These are phyloP conservation scores for Poecile atricapillus DNA, from an alignment of 2,113 vertebrate species.

Conservation along the genomic window DNA sequence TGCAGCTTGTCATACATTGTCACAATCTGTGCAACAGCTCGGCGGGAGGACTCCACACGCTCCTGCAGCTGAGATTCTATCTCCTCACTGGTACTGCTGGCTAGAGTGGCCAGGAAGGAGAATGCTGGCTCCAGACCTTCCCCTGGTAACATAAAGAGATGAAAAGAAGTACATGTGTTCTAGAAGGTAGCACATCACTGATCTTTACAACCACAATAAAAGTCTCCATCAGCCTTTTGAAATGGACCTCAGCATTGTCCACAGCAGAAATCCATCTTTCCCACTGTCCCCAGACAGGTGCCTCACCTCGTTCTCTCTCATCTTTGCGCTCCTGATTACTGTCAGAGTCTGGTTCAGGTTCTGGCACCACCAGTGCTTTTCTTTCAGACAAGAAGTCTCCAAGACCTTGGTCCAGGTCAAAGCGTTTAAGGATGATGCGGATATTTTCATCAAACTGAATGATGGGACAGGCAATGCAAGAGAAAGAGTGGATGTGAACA, in stretches of 20 bases:
- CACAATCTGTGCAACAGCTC: slow-evolving; percentile 84
- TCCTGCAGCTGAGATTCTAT: slow-evolving; percentile 95
- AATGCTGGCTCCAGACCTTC: slow-evolving; percentile 75
- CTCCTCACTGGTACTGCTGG: slow-evolving; percentile 95
- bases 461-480: neutral
- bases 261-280: neutral
- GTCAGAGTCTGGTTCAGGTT: slow-evolving; percentile 89
- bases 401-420: slow-evolving; percentile 81
- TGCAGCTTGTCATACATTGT: slow-evolving; percentile 86
- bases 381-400: slow-evolving; percentile 81
- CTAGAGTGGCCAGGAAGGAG: slow-evolving; percentile 92
- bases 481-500: neutral
- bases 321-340: slow-evolving; percentile 92
- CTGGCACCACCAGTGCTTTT: slow-evolving; percentile 76
- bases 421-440: slow-evolving; percentile 83
- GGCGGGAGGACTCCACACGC: slow-evolving; percentile 87
- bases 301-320: slow-evolving; percentile 74
- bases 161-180: too few species aligned
- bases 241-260: neutral
- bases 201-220: too few species aligned
- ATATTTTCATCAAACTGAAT: slow-evolving; percentile 92
- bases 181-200: too few species aligned
- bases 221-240: neutral
- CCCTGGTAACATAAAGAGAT: too few species aligned
- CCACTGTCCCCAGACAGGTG: neutral